Base-by-base conservation (phyloP, 2,888 invertebrate genomes). In the Nineta flava region DNA sequence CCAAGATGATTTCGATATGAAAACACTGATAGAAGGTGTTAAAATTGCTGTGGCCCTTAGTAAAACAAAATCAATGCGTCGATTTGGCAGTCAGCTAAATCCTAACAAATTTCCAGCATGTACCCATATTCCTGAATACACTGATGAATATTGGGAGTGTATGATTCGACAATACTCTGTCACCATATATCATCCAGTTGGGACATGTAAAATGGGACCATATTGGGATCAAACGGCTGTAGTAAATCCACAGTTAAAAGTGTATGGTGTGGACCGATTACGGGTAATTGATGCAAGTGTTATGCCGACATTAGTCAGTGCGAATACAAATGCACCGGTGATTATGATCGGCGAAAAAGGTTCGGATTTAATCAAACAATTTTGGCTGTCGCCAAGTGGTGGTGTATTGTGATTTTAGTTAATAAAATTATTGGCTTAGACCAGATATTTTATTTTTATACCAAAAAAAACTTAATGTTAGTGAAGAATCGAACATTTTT, bases 261-360 rank as follows among this genome's bases (percentile, higher is more conserved):
- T 90, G 0, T 86, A 88, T 57, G 90, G 88, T 1, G 71, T 88
- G 1, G 77, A 79, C 54, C 85, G 87, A 0, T 65, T 90, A 4
- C 69, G 90, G 12, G 88, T 90, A 0, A 81, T 87, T 52, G 88
- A 90, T 59, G 88, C 87, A 0, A 87, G 87, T 50, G 83, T 88
- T 17, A 88, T 90, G 87, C 90, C 90, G 0, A 85, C 79, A 55
- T 67, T 87, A 54, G 86, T 88, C 0, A 87, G 86, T 55, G 87
- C 87, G 0, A 90, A 90, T 56, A 90, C 88, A 0, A 90, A 88
- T 59, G 88, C 87, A 0, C 88, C 88, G 0, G 78, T 77, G 1
- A 87, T 92, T 31, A 92, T 92, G 91, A 83, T 92, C 45, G 92
- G 81, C 0, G 92, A 92, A 62, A 92, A 91, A 63, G 90, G 85